Percentiles rank a stretch among this genome's conserved stretches.
phyloP scores from a whole-genome alignment of 1,140 invertebrate species.

The Popillia japonica region DNA sequence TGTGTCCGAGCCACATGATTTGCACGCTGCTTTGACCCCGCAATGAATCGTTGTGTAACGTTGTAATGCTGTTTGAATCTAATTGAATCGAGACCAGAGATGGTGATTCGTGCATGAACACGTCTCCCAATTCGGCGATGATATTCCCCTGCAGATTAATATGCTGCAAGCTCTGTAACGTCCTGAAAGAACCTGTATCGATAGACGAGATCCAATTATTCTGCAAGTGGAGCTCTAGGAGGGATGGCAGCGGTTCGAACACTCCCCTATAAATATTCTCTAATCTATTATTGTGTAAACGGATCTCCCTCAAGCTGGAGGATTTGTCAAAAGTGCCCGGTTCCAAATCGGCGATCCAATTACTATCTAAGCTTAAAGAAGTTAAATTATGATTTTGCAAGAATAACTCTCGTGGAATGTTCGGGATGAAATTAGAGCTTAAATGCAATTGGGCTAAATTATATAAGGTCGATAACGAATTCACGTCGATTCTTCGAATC shows the following conservation, averaged over 20 bases:
- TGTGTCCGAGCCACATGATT: constrained; percentile 87
- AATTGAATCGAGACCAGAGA: constrained; percentile 86
- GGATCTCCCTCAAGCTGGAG: constrained; percentile 79
- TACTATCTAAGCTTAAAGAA: constrained; percentile 89
- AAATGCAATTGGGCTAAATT: constrained; percentile 85
- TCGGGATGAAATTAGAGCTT: constrained; percentile 84
- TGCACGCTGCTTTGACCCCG: constrained; percentile 80
- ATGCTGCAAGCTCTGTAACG: constrained; percentile 83
- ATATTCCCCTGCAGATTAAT: constrained; percentile 87
- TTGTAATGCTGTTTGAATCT: constrained; percentile 80
- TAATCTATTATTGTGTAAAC: constrained; percentile 86
- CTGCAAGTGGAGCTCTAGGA: constrained; percentile 87
- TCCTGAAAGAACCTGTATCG: constrained; percentile 83
- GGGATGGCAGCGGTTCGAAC: constrained; percentile 79
- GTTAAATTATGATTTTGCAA: constrained; percentile 76
- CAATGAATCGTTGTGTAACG: constrained; percentile 81
- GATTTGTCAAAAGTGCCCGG: constrained; percentile 81
- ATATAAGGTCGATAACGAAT: constrained; percentile 74
- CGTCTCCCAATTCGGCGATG: constrained; percentile 78
- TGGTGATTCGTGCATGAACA: constrained; percentile 77
- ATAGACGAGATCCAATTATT: constrained; percentile 85
- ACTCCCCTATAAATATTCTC: constrained; percentile 77
- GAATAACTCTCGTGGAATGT: constrained; percentile 78
- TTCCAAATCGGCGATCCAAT: constrained; percentile 83
- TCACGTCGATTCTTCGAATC: constrained; percentile 76